phyloP scores from a whole-genome alignment of 2,797 vertebrate genomes.

The Okamejei kenojei region DNA sequence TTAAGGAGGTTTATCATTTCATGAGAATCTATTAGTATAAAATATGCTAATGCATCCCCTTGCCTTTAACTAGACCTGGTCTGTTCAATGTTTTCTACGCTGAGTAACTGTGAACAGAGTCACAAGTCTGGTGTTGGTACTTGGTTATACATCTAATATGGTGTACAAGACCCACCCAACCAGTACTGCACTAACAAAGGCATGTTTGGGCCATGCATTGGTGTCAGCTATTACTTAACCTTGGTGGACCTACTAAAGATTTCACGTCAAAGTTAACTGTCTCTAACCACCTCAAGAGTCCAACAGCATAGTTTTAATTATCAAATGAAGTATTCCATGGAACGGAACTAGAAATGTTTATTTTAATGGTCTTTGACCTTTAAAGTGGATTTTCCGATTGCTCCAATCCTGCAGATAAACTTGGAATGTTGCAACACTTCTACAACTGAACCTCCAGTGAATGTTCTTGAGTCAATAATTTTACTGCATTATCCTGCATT shows the following conservation, averaged over 20 bases:
- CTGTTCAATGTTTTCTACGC: not conserved
- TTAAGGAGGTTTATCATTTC: not conserved
- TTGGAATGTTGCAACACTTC: not conserved
- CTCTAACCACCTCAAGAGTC: not conserved
- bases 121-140: not conserved
- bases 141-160: not conserved
- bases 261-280: not conserved
- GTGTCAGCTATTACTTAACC: not conserved
- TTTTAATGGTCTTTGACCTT: not conserved
- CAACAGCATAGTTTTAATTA: not conserved
- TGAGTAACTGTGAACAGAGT: not conserved
- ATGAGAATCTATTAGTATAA: not conserved
- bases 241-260: no score
- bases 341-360: not conserved
- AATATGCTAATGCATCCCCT: not conserved
- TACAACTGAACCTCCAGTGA: not conserved
- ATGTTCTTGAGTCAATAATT: not conserved
- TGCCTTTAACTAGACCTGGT: not conserved
- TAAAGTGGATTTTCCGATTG: not conserved
- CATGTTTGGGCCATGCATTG: not conserved
- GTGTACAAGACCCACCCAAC: not conserved
- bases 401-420: not conserved
- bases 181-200: not conserved
- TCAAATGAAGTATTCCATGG: not conserved
- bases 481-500: not conserved